Conservation (phyloP, 2,113 vertebrate species). For the Peromyscus californicus region DNA sequence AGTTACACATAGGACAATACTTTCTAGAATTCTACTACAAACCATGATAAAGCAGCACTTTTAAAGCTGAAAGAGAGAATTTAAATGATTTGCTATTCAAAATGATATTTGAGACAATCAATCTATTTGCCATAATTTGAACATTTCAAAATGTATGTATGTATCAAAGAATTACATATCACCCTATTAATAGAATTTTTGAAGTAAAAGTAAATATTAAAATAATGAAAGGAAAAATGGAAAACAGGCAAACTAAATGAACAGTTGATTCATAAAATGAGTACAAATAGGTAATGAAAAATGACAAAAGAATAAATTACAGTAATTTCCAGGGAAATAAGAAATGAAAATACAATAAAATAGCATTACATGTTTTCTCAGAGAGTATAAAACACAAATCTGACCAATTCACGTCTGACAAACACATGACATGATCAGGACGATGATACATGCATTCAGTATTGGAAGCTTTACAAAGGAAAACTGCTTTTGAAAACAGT, state of each 20-base stretch:
- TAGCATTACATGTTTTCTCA: not conserved
- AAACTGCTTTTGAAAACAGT: not conserved
- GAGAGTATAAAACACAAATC: too few species aligned
- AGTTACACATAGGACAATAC: too few species aligned
- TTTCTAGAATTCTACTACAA: not conserved
- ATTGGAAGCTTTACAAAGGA: not conserved
- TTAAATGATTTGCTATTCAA: not conserved
- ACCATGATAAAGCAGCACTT: not conserved
- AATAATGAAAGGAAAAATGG: not conserved
- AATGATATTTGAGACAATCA: not conserved
- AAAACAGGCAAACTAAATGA: not conserved
- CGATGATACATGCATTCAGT: not conserved
- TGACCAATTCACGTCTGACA: not conserved
- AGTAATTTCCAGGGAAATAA: not conserved
- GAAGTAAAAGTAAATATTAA: not conserved
- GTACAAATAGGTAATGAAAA: not conserved
- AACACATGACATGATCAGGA: not conserved
- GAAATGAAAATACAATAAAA: not conserved
- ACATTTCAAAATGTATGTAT: not conserved
- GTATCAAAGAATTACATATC: not conserved
- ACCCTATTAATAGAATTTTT: not conserved
- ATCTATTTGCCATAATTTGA: not conserved
- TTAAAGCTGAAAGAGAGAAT: too few species aligned
- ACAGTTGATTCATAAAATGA: not conserved
- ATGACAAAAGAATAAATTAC: not conserved